Evolutionary conservation across 2,797 vertebrate genomes (phyloP).

Genomic region (Pelodytes ibericus): DNA sequence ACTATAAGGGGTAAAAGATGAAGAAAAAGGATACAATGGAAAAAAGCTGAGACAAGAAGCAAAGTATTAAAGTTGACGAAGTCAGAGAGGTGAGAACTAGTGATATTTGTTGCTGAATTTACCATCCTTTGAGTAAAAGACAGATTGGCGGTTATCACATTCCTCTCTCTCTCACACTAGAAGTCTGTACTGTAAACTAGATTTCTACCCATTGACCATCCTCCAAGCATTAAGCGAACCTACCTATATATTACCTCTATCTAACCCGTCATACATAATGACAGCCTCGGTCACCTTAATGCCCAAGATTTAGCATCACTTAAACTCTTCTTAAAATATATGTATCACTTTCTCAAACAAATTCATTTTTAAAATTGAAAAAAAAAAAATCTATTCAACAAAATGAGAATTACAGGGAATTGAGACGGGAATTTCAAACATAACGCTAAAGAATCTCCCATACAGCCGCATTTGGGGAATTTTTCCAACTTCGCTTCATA

Average conservation of each 20-base stretch:
- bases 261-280: constrained; percentile 46
- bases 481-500: no score
- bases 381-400: constrained; percentile 22
- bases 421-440: no score
- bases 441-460: no score
- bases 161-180: constrained; percentile 20
- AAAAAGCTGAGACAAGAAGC: no score
- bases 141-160: not conserved
- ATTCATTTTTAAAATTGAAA: no score
- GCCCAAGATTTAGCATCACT: constrained; percentile 51
- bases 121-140: no score
- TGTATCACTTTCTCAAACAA: constrained; percentile 39
- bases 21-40: no score
- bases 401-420: not conserved
- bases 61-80: no score
- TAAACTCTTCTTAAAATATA: constrained; percentile 43
- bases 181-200: constrained; percentile 39
- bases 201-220: constrained; percentile 44
- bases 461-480: no score
- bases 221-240: constrained; percentile 36
- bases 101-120: no score
- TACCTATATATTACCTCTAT: constrained; percentile 24
- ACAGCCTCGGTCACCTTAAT: constrained; percentile 42
- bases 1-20: no score
- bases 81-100: no score